Evolutionary conservation across 2,888 invertebrate genomes (phyloP), one percentile per base, ranked within the genome.

Genomic region (Fragum sueziense): DNA sequence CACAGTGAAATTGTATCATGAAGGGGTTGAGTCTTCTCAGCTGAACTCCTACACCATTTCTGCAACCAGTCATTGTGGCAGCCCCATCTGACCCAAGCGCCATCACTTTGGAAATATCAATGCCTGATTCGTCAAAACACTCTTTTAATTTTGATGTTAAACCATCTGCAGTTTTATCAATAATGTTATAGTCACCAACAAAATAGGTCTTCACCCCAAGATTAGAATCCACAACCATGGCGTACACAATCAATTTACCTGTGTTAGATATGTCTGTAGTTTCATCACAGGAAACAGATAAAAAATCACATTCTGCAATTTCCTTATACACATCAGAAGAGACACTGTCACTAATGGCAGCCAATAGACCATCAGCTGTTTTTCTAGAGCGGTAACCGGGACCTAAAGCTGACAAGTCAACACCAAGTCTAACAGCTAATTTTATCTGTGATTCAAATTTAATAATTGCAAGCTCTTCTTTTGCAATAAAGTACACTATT

Each of bases 1-100:
- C 71, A 34, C 69, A 78, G 41, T 73, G 78, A n/a, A 57, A 61
- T 47, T 78, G 73, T 31, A 78, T 22, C n/a, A 78, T 52, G 27
- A 69, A 34, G 9, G 69, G 73, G n/a, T 78, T 78, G 0, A 59
- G 41, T 33, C 33, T 29, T 17, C 7, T 9, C 22, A 77, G 34
- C 7, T 20, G 47, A 31, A 52, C 77, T 37, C 73, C 47, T 11
- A 78, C 33, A 25, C 69, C 78, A 14, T 22, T 31, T n/a, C 34
- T 47, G 33, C 25, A 68, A n/a, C 70, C 78, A 20, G 62, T 74
- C 78, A 78, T 78, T 14, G 61, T 73, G 6, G 59, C 29, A 27
- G 59, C 54, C 54, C 54, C 54, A 22, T 61, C 74, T 37, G 33
- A n/a, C 11, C 51, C 51, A 31, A 33, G 31, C 1, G 65, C 69